phyloP scores from a whole-genome alignment of 2,113 vertebrate genomes.

The Python bivittatus region DNA sequence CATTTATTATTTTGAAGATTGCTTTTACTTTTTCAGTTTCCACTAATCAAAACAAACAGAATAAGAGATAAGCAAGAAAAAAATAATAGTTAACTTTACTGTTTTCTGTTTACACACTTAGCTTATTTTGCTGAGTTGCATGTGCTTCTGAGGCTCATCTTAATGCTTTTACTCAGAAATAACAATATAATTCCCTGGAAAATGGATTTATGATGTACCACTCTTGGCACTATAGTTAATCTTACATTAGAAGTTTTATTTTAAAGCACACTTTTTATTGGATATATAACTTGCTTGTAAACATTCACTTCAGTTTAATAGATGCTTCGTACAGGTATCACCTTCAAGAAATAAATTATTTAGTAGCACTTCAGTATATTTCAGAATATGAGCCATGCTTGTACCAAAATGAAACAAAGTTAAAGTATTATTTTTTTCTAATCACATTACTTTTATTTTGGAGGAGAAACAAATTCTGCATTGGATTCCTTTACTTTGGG shows the following conservation, averaged over 20 bases:
- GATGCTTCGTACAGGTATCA: constrained; percentile 15
- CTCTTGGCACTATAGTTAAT: constrained; percentile 52
- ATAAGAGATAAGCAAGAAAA: constrained; percentile 1
- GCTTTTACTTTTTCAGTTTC: background rate
- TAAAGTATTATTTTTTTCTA: background rate
- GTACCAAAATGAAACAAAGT: background rate
- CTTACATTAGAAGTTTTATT: constrained; percentile 54
- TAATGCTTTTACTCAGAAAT: constrained; percentile 1
- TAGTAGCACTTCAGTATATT: constrained; percentile 2
- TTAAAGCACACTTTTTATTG: constrained; percentile 51
- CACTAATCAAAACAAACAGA: constrained; percentile 11
- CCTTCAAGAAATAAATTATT: constrained; percentile 30
- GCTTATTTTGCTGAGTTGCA: constrained; percentile 18
- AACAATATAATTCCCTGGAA: constrained; percentile 39
- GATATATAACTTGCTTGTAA: constrained; percentile 40
- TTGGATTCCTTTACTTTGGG: background rate
- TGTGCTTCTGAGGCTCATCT: constrained; percentile 36
- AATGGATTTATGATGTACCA: constrained; percentile 43
- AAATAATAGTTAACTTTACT: constrained; percentile 44
- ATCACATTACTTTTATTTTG: background rate
- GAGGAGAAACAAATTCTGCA: background rate
- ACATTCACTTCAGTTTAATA: constrained; percentile 42
- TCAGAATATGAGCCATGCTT: background rate
- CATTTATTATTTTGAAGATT: constrained; percentile 16
- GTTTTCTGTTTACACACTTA: background rate